phyloP scores from a whole-genome alignment of 1,140 invertebrate genomes.

The Drosophila pseudoobscura region DNA sequence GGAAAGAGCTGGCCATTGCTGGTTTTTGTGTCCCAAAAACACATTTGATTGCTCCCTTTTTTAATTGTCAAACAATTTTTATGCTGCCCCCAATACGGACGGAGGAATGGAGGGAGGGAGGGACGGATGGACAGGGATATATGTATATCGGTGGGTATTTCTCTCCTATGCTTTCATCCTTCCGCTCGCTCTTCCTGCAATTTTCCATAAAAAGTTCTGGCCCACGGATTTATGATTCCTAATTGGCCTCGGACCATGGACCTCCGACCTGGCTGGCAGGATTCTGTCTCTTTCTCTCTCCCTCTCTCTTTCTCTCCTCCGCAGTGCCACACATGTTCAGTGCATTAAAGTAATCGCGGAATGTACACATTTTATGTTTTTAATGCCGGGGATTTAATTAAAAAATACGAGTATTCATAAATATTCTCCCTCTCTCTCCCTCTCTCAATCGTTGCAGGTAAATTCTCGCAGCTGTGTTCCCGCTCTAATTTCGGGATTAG shows the following conservation, averaged over 20 bases:
- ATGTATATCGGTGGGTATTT: too few species aligned
- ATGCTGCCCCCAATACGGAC: slow-evolving; percentile 7
- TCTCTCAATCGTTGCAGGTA: slow-evolving; percentile 53
- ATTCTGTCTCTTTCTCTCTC: background rate
- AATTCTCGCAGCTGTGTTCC: slow-evolving; percentile 30
- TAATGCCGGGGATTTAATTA: slow-evolving; percentile 60
- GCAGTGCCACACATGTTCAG: slow-evolving; percentile 39
- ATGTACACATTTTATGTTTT: slow-evolving; percentile 40
- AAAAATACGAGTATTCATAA: slow-evolving; percentile 26
- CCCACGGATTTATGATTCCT: slow-evolving; percentile 65
- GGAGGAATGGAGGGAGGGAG: too few species aligned
- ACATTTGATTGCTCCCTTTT: slow-evolving; percentile 71
- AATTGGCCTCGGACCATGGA: slow-evolving; percentile 50
- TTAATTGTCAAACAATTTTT: slow-evolving; percentile 78
- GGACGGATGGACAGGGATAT: too few species aligned
- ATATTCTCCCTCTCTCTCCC: background rate
- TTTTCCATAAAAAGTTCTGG: slow-evolving; percentile 63
- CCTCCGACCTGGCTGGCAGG: too few species aligned
- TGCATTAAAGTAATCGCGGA: slow-evolving; percentile 53
- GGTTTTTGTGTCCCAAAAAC: slow-evolving; percentile 18
- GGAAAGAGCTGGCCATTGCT: slow-evolving; percentile 2
- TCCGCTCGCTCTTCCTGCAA: slow-evolving; percentile 50
- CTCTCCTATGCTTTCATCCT: slow-evolving; percentile 8
- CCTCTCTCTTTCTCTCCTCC: background rate
- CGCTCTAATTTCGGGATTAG: slow-evolving; percentile 27